Percentiles rank a stretch among this genome's conserved stretches.
Conservation (phyloP, 2,888 invertebrate species). For the Byasa hedistus region DNA sequence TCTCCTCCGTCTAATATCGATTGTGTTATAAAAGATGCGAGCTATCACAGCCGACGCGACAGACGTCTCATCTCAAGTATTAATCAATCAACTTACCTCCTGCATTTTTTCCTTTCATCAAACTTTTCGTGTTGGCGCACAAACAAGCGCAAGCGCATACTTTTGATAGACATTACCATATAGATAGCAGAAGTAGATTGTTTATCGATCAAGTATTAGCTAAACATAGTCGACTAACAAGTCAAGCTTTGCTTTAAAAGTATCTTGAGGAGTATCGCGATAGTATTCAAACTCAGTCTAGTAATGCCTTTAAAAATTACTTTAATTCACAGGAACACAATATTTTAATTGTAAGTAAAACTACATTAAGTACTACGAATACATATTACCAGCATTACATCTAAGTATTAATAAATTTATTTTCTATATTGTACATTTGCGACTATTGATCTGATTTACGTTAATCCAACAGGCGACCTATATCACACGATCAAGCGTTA, state of each 20-base stretch:
- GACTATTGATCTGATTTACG: constrained; percentile 3
- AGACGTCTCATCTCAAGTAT: constrained; percentile 34
- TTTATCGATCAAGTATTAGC: no score
- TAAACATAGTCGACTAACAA: no score
- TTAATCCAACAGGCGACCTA: constrained; percentile 22
- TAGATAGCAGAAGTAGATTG: not conserved
- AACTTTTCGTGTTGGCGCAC: not conserved
- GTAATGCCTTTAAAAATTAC: no score
- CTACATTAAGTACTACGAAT: no score
- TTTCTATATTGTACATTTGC: no score
- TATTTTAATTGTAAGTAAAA: no score
- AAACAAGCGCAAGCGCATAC: not conserved
- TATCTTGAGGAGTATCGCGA: no score
- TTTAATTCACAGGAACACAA: no score
- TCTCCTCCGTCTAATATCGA: constrained; percentile 36
- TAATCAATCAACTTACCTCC: constrained; percentile 40
- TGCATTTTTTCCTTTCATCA: constrained; percentile 13
- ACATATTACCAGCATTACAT: no score
- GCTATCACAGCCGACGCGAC: constrained; percentile 31
- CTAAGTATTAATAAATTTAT: no score
- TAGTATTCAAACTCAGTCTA: no score
- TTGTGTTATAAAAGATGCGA: constrained; percentile 39
- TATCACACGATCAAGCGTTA: constrained; percentile 24
- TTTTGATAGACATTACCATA: not conserved
- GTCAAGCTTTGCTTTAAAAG: no score